phyloP scores from a whole-genome alignment of 2,888 invertebrate species.

The Drosophila conformis region DNA sequence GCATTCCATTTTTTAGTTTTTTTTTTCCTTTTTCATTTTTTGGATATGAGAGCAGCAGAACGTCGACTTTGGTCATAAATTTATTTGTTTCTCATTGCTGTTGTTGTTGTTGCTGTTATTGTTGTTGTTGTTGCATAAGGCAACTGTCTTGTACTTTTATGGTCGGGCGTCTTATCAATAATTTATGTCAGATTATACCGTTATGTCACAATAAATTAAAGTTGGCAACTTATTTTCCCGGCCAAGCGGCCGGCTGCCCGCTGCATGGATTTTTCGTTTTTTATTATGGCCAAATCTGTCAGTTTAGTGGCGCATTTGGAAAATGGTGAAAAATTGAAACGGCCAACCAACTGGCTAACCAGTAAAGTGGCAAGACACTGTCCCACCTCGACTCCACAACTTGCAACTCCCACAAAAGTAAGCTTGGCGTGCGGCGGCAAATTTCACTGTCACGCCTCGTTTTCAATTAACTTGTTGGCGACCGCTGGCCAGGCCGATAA shows the following conservation, averaged over 20 bases:
- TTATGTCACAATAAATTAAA: constrained; percentile 84
- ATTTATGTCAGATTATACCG: constrained; percentile 84
- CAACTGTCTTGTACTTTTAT: constrained; percentile 80
- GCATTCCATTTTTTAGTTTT: neutral
- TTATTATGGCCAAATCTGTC: constrained; percentile 81
- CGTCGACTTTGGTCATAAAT: constrained; percentile 22
- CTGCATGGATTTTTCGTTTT: constrained; percentile 48
- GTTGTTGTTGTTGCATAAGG: constrained; percentile 63
- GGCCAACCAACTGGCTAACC: constrained; percentile 21
- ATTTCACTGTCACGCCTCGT: constrained; percentile 80
- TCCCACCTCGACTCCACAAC: constrained; percentile 14
- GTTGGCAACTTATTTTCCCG: constrained; percentile 82
- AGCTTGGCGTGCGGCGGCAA: constrained; percentile 74
- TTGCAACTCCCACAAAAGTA: constrained; percentile 7
- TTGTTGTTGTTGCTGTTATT: constrained; percentile 26
- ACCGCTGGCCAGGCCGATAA: constrained; percentile 64
- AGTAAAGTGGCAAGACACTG: constrained; percentile 32
- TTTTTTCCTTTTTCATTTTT: neutral
- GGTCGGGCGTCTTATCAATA: constrained; percentile 82
- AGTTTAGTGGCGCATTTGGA: constrained; percentile 80
- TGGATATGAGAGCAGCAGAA: constrained; percentile 22
- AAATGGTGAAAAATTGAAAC: constrained; percentile 64
- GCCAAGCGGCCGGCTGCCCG: constrained; percentile 10
- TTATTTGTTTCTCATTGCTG: constrained; percentile 16
- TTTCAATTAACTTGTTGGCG: constrained; percentile 79